Evolutionary conservation across 1,140 invertebrate genomes (phyloP).

Genomic region (Aradophagus sp.): DNA sequence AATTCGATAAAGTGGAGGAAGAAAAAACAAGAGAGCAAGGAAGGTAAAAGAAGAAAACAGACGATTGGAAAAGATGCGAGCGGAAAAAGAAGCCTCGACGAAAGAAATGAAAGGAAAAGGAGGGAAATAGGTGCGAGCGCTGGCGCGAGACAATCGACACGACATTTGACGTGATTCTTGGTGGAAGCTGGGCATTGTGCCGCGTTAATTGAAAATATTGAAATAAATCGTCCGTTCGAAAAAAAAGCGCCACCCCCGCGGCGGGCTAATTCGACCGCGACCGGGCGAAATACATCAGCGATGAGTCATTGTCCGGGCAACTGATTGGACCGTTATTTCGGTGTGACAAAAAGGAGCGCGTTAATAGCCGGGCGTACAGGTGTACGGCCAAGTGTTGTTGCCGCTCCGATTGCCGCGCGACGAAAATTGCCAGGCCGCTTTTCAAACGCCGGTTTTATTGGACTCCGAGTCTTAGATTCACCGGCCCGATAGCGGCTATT

Average conservation of each 20-base stretch:
- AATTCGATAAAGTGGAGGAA: conserved; percentile 14
- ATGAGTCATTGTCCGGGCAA: conserved; percentile 50
- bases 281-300: conserved; percentile 23
- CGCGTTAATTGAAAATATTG: conserved; percentile 76
- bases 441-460: conserved; percentile 26
- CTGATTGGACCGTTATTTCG: conserved; percentile 29
- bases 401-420: conserved; percentile 8
- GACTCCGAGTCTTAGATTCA: conserved; percentile 40
- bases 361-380: conserved; percentile 33
- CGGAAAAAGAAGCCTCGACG: too few species aligned
- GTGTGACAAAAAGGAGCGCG: conserved; percentile 28
- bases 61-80: too few species aligned
- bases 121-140: too few species aligned
- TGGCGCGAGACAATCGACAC: conserved; percentile 1
- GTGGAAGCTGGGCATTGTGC: conserved; percentile 64
- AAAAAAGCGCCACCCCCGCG: conserved; percentile 13
- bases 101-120: too few species aligned
- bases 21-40: conserved; percentile 11
- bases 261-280: conserved; percentile 45
- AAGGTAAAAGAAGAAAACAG: too few species aligned
- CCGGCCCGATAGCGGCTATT: conserved; percentile 14
- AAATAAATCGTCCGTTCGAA: conserved; percentile 67
- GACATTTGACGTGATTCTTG: conserved; percentile 53
- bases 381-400: conserved; percentile 32
- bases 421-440: conserved; percentile 24